phyloP scores from a whole-genome alignment of 2,888 invertebrate genomes.

The Lithophane semibrunnea region DNA sequence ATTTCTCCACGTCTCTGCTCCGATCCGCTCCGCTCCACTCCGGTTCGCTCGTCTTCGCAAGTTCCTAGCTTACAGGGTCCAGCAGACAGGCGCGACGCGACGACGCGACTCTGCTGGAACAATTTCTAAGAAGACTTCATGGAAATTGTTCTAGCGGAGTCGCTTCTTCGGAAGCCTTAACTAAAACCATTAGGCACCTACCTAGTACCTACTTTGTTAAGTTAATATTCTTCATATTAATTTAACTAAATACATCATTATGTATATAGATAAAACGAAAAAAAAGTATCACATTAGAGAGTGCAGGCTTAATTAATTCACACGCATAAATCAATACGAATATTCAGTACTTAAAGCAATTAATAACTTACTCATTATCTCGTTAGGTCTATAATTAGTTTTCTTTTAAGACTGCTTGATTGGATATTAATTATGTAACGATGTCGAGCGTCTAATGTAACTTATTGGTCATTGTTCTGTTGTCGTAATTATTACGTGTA shows the following conservation, averaged over 20 bases:
- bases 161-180: no score
- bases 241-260: not conserved
- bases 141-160: no score
- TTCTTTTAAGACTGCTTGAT: slow-evolving; percentile 49
- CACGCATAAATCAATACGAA: slow-evolving; percentile 34
- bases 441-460: slow-evolving; percentile 22
- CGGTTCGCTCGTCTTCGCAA: not conserved
- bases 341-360: slow-evolving; percentile 33
- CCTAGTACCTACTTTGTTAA: not conserved
- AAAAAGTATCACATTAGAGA: slow-evolving; percentile 7
- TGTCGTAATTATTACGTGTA: slow-evolving; percentile 9
- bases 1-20: not conserved
- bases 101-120: no score
- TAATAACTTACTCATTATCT: slow-evolving; percentile 46
- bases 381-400: slow-evolving; percentile 52
- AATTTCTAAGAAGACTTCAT: no score
- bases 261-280: not conserved
- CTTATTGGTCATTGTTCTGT: slow-evolving; percentile 37
- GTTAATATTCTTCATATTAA: not conserved
- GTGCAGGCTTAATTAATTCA: slow-evolving; percentile 32
- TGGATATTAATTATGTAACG: slow-evolving; percentile 45
- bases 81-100: no score
- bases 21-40: not conserved
- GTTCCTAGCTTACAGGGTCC: no score
- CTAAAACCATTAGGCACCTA: not conserved